phyloP scores from a whole-genome alignment of 2,797 vertebrate species.

The Hylomyscus alleni region DNA sequence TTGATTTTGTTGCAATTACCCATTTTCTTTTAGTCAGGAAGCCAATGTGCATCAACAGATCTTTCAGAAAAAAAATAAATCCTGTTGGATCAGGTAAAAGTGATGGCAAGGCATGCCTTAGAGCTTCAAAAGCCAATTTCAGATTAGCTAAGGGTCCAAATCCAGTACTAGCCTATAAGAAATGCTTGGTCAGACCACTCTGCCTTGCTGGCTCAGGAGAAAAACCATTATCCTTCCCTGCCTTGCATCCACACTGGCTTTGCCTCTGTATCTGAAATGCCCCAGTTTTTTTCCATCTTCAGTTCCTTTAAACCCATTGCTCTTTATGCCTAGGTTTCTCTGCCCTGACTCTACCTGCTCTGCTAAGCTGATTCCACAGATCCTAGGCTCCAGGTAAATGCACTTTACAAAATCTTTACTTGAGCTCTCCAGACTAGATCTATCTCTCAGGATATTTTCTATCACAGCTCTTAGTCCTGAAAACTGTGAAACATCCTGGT shows the following conservation, averaged over 20 bases:
- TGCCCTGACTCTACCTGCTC: not conserved
- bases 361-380: constrained; percentile 9
- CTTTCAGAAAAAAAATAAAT: constrained; percentile 56
- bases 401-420: constrained; percentile 26
- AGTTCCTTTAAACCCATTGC: constrained; percentile 13
- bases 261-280: not conserved
- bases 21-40: not conserved
- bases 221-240: constrained; percentile 17
- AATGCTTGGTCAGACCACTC: not conserved
- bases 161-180: not conserved
- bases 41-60: not conserved
- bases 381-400: constrained; percentile 25
- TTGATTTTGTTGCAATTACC: not conserved
- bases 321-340: not conserved
- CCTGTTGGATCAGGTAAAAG: not conserved
- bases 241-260: constrained; percentile 13
- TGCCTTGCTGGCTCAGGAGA: not conserved
- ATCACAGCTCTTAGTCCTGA: not conserved
- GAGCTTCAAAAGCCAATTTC: constrained; percentile 50
- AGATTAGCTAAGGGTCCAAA: not conserved
- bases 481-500: not conserved
- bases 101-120: not conserved
- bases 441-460: not conserved
- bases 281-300: not conserved
- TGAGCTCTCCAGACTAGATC: constrained; percentile 22